A percentile compares a stretch with the other conserved stretches of the same genome.
Conservation (phyloP, 2,888 invertebrate species). For the Cryptosula pallasiana region DNA sequence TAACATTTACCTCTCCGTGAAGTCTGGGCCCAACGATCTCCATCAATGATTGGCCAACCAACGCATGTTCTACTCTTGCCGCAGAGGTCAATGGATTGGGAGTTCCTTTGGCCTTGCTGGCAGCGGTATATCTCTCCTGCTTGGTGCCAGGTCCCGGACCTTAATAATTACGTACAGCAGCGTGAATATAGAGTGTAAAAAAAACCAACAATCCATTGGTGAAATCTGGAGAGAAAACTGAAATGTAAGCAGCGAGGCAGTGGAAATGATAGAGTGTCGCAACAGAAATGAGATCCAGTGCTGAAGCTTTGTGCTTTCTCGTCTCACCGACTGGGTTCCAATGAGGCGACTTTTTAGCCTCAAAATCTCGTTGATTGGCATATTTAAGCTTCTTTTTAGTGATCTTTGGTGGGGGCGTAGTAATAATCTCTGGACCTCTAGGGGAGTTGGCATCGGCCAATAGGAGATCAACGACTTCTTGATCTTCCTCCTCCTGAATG, state of each 20-base stretch:
- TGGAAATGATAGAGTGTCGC: background rate
- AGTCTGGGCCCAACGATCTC: constrained; percentile 41
- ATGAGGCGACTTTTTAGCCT: background rate
- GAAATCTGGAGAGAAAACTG: background rate
- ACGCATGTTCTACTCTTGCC: constrained; percentile 48
- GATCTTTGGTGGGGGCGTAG: constrained; percentile 12
- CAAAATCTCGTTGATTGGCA: background rate
- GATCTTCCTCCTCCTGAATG: background rate
- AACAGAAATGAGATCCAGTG: background rate
- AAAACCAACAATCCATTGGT: background rate
- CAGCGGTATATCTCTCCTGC: constrained; percentile 25
- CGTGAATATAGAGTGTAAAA: background rate
- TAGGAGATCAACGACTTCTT: constrained; percentile 11
- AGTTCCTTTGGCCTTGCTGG: constrained; percentile 32
- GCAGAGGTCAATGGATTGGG: constrained; percentile 45
- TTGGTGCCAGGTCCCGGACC: constrained; percentile 26
- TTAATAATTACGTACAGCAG: constrained; percentile 16
- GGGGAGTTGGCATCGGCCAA: background rate
- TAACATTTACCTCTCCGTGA: constrained; percentile 23
- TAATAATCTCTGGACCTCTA: background rate
- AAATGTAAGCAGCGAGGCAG: background rate
- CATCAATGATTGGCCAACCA: constrained; percentile 46
- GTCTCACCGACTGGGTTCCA: constrained; percentile 21
- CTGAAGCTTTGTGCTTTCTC: background rate
- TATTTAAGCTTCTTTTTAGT: constrained; percentile 20